Percentiles rank a stretch among this genome's conserved stretches.
These are phyloP conservation scores for Platichthys stellatus DNA, from an alignment of 2,113 vertebrate genomes.

Conservation along the genomic window DNA sequence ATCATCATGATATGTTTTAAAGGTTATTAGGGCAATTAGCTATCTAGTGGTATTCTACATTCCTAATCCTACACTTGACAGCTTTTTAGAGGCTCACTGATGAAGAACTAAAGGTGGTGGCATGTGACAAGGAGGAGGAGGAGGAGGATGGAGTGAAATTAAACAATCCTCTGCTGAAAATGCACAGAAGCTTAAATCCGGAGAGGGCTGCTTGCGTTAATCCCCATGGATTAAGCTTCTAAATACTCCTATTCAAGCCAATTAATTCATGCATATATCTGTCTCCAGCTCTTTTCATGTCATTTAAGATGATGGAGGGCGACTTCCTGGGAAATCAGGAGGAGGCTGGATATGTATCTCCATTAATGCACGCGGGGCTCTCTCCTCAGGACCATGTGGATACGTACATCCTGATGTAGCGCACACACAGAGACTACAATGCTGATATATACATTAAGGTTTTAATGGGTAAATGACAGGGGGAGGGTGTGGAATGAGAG, in stretches of 20 bases:
- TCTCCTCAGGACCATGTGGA: constrained; percentile 58
- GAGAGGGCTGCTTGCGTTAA: constrained; percentile 76
- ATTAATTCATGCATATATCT: constrained; percentile 85
- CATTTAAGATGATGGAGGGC: constrained; percentile 76
- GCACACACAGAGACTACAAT: constrained; percentile 33
- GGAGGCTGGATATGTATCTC: constrained; percentile 64
- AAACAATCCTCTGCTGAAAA: constrained; percentile 77
- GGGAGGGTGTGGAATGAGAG: constrained; percentile 58
- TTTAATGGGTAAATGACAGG: constrained; percentile 59
- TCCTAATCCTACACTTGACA: constrained; percentile 75
- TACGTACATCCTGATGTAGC: constrained; percentile 58
- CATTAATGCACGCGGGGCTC: constrained; percentile 77
- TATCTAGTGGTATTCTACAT: constrained; percentile 57
- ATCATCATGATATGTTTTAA: constrained; percentile 44
- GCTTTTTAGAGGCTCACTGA: constrained; percentile 73
- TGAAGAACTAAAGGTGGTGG: constrained; percentile 70
- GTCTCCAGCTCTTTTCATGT: constrained; percentile 77
- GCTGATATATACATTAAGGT: constrained; percentile 70
- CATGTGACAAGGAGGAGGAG: constrained; percentile 62
- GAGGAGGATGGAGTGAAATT: constrained; percentile 67
- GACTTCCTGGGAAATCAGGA: constrained; percentile 78
- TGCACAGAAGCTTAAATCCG: constrained; percentile 74
- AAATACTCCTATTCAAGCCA: constrained; percentile 84
- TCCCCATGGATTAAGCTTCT: constrained; percentile 81
- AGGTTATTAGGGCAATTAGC: constrained; percentile 67